Evolutionary conservation across 2,888 invertebrate species (phyloP).

Genomic region (Aleiodes alternator): DNA sequence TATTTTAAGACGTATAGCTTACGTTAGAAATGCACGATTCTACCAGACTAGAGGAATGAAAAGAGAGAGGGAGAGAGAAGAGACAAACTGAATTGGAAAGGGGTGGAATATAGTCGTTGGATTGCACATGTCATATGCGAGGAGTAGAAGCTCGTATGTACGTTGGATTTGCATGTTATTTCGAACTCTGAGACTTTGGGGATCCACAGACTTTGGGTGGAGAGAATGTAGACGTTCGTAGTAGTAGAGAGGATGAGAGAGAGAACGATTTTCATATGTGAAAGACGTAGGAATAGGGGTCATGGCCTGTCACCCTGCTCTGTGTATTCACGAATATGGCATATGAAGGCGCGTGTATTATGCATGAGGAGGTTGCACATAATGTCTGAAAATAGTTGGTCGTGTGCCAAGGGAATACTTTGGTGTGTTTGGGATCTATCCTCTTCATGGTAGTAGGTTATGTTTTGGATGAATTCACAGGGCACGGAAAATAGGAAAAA

Average conservation of each 20-base stretch:
- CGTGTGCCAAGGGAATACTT: conserved; percentile 46
- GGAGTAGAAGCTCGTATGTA: conserved; percentile 40
- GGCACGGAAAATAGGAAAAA: background rate
- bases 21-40: conserved; percentile 5
- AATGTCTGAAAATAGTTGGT: conserved; percentile 51
- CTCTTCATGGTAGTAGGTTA: conserved; percentile 10
- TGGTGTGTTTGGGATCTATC: conserved; percentile 34
- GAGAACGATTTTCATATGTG: conserved; percentile 61
- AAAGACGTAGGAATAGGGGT: conserved; percentile 30
- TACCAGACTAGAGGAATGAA: conserved; percentile 6
- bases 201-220: conserved; percentile 51
- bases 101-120: conserved; percentile 20
- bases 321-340: conserved; percentile 43
- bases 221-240: conserved; percentile 55
- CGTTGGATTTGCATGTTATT: conserved; percentile 72
- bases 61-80: background rate
- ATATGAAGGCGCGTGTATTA: conserved; percentile 52
- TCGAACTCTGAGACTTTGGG: conserved; percentile 64
- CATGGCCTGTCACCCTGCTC: conserved; percentile 43
- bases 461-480: conserved; percentile 42
- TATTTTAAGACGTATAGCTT: background rate
- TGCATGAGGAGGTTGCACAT: conserved; percentile 55
- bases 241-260: conserved; percentile 45
- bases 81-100: conserved; percentile 1
- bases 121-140: conserved; percentile 49